phyloP scores from a whole-genome alignment of 2,888 invertebrate genomes.

The Zhengitettix transpicula region DNA sequence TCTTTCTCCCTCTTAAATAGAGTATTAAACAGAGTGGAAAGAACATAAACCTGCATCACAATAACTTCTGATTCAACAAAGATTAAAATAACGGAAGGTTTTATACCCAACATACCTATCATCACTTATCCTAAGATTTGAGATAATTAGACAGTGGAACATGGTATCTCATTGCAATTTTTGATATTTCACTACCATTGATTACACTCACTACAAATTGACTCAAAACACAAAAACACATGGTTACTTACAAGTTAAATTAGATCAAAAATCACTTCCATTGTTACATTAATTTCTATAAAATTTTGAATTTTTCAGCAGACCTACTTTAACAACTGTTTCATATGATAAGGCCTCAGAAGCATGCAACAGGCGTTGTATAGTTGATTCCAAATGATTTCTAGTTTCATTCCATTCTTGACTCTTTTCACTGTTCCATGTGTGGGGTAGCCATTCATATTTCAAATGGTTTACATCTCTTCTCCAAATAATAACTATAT shows the following conservation, averaged over 20 bases:
- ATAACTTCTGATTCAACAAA: too few relatives aligned
- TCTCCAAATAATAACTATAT: constrained; percentile 81
- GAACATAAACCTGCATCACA: too few relatives aligned
- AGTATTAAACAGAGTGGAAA: too few relatives aligned
- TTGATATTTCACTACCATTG: too few relatives aligned
- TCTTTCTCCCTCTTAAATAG: too few relatives aligned
- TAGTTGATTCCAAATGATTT: constrained; percentile 50
- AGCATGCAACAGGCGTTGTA: constrained; percentile 51
- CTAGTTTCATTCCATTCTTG: constrained; percentile 50
- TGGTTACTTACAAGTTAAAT: neutral
- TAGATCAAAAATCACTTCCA: neutral
- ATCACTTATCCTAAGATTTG: too few relatives aligned
- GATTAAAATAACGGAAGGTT: too few relatives aligned
- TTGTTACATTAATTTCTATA: neutral
- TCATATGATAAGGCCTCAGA: constrained; percentile 62
- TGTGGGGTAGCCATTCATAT: constrained; percentile 68
- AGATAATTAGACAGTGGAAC: too few relatives aligned
- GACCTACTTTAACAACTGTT: constrained; percentile 52
- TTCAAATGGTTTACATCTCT: constrained; percentile 70
- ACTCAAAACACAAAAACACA: too few relatives aligned
- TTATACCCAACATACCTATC: too few relatives aligned
- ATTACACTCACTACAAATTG: too few relatives aligned
- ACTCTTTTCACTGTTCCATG: constrained; percentile 21
- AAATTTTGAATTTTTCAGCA: neutral
- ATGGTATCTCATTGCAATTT: too few relatives aligned